These are phyloP conservation scores for Apis dorsata DNA, from an alignment of 1,140 invertebrate genomes.

Conservation along the genomic window DNA sequence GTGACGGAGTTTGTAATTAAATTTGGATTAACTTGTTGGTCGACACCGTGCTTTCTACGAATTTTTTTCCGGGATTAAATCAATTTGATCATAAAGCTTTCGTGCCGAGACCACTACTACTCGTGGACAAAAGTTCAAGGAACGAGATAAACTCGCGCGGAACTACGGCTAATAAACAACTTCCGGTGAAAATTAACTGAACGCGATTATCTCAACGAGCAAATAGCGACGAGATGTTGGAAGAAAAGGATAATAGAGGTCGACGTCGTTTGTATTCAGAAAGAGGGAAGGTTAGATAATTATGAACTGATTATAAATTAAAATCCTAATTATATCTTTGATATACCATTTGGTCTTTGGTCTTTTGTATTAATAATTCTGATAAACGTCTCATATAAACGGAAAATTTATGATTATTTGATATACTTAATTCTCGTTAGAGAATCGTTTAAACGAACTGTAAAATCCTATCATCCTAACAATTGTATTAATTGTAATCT, in stretches of 20 bases:
- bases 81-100: not conserved
- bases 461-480: too few species aligned
- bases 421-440: too few species aligned
- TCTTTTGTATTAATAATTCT: too few species aligned
- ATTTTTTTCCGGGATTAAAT: conserved; percentile 15
- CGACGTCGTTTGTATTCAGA: not conserved
- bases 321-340: too few species aligned
- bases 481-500: too few species aligned
- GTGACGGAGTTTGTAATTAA: too few species aligned
- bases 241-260: not conserved
- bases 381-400: too few species aligned
- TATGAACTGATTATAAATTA: not conserved
- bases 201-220: not conserved
- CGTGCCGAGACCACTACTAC: not conserved
- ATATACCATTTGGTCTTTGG: too few species aligned
- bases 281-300: not conserved
- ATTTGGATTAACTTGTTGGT: not conserved
- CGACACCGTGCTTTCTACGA: not conserved
- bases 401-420: too few species aligned
- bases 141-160: not conserved
- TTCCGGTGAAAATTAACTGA: not conserved
- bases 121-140: not conserved
- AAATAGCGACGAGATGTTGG: not conserved
- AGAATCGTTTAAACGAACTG: too few species aligned
- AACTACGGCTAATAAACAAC: conserved; percentile 12